A percentile compares a stretch with the other conserved stretches of the same genome.
These are phyloP conservation scores for Kryptolebias marmoratus DNA, from an alignment of 2,113 vertebrate genomes.

Conservation along the genomic window DNA sequence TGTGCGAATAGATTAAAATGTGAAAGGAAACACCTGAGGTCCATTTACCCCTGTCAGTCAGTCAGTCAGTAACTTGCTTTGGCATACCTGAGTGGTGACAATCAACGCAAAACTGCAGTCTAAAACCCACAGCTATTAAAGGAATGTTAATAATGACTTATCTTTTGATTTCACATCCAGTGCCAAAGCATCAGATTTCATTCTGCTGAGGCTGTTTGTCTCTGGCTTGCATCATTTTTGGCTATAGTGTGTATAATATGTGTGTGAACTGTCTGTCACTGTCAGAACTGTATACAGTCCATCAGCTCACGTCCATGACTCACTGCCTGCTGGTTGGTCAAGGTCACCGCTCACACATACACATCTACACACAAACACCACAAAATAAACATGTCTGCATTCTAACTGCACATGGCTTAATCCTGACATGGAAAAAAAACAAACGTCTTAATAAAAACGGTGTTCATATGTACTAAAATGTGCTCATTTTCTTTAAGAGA, in stretches of 20 bases:
- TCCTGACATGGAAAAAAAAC: conserved; percentile 13
- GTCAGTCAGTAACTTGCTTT: background rate
- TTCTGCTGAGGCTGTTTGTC: background rate
- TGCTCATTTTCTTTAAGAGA: background rate
- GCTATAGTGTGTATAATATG: conserved; percentile 12
- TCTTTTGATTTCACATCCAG: background rate
- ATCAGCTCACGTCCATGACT: conserved; percentile 64
- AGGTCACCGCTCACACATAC: conserved; percentile 41
- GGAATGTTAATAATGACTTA: background rate
- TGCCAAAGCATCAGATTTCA: background rate
- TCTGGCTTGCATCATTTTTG: background rate
- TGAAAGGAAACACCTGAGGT: conserved; percentile 8
- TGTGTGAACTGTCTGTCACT: conserved; percentile 8
- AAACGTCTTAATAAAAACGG: background rate
- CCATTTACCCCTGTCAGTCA: background rate
- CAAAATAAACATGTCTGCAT: conserved; percentile 19
- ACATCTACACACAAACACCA: conserved; percentile 16
- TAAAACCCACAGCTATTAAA: background rate
- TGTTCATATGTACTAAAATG: background rate
- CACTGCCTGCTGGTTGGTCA: conserved; percentile 47
- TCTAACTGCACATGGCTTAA: conserved; percentile 11
- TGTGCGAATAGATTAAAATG: conserved; percentile 6
- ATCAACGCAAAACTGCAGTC: background rate
- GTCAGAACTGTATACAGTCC: conserved; percentile 47
- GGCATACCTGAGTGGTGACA: background rate